Evolutionary conservation across 2,888 invertebrate species (phyloP), one percentile per base, ranked within the genome.

Genomic region (Patella depressa): DNA sequence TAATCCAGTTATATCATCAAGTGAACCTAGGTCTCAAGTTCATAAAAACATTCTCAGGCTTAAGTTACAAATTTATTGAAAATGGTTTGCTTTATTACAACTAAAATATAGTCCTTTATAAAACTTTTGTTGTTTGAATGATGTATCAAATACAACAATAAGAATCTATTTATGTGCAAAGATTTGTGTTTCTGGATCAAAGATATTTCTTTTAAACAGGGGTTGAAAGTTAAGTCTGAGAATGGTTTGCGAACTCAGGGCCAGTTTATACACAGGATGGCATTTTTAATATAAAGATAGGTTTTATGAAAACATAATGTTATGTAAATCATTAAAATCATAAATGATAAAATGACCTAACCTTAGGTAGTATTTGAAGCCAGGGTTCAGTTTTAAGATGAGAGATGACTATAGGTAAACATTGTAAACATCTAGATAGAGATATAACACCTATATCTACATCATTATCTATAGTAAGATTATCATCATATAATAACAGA

Each of bases 301-400:
- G 9, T 45, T 45, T 45, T 71, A 11, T 5, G 15, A 15, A 70
- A 45, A 53, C 7, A 70, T 15, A 53, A 11, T 53, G 24, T 75
- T 34, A 78, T 24, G 53, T n/a, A 12, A 15, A 45, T n/a, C 29
- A 34, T 24, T 45, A 45, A 12, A 15, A 45, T n/a, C 29, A 34
- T 24, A 19, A 45, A 34, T 53, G 24, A 19, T n/a, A n/a, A 12
- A 14, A 34, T 55, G 17, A 45, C 59, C 15, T 19, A 53, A 86
- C 88, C 85, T 86, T 87, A 54, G 83, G 80, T 59, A 84, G 29
- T 24, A 86, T 79, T 70, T 84, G 85, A 76, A 78, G 80, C 87
- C 87, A 88, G 19, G 86, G 87, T 65, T 85, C 85, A 34, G 71
- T 71, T 19, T 80, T 75, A 24, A 82, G 29, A 14, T 71, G 69